Evolutionary conservation across 2,113 vertebrate species (phyloP).

Genomic region (Cyanocitta stelleri): DNA sequence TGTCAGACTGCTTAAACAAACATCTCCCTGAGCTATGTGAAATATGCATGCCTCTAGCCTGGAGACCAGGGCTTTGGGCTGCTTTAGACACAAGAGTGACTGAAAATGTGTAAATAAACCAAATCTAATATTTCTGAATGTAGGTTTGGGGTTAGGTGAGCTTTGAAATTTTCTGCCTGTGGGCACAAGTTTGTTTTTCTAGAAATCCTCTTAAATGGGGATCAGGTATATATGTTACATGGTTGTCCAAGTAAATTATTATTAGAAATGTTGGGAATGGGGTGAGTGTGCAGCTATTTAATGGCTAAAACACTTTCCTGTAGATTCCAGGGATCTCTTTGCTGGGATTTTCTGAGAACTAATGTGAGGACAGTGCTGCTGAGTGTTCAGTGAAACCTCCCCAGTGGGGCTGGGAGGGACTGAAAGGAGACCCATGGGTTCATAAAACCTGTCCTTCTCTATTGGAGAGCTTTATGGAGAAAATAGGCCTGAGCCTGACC

Average conservation of each 20-base stretch:
- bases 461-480: neutral
- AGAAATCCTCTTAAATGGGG: neutral
- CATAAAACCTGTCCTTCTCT: neutral
- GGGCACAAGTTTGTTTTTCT: slow-evolving; percentile 22
- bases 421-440: neutral
- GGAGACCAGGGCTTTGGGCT: neutral
- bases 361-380: neutral
- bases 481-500: neutral
- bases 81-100: neutral
- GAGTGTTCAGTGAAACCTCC: neutral
- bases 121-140: slow-evolving; percentile 12
- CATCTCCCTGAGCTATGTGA: neutral
- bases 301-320: neutral
- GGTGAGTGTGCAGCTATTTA: neutral
- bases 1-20: slow-evolving; percentile 25
- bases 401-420: neutral
- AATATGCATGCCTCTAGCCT: neutral
- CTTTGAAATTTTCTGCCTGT: slow-evolving; percentile 15
- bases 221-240: neutral
- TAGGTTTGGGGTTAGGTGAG: slow-evolving; percentile 22
- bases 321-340: slow-evolving; percentile 3
- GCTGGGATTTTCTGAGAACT: slow-evolving; percentile 25
- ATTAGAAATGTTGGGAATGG: neutral
- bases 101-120: slow-evolving; percentile 33
- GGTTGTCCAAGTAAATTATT: slow-evolving; percentile 30